A percentile compares a stretch with the other conserved stretches of the same genome.
Conservation (phyloP, 2,888 invertebrate species). For the Zaprionus bogoriensis region DNA sequence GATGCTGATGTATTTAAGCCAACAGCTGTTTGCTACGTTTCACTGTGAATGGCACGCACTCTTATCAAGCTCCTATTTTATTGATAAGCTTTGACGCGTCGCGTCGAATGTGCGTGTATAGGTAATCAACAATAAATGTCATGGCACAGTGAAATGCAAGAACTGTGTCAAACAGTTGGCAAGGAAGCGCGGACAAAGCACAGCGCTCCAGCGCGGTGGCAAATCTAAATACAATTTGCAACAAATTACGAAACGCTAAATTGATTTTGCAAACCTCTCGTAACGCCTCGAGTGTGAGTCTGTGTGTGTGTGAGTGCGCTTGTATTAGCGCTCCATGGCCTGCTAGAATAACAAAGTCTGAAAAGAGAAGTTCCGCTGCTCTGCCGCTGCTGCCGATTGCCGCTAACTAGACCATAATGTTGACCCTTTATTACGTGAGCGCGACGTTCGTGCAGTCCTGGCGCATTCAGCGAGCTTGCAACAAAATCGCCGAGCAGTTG, state of each 20-base stretch:
- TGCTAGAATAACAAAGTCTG: neutral
- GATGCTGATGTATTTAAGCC: neutral
- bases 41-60: constrained; percentile 34
- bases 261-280: constrained; percentile 53
- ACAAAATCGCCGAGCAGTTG: constrained; percentile 86
- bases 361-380: neutral
- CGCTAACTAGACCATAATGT: constrained; percentile 80
- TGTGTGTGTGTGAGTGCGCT: too few species aligned
- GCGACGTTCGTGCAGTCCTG: constrained; percentile 92
- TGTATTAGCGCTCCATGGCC: constrained; percentile 11
- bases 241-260: constrained; percentile 64
- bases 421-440: constrained; percentile 92
- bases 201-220: constrained; percentile 45
- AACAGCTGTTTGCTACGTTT: constrained; percentile 33
- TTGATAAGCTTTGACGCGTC: constrained; percentile 42
- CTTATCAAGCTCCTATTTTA: constrained; percentile 36
- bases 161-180: constrained; percentile 68
- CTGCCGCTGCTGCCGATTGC: neutral
- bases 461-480: constrained; percentile 88
- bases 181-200: constrained; percentile 46
- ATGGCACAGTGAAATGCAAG: constrained; percentile 41
- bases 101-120: constrained; percentile 41
- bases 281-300: neutral
- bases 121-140: constrained; percentile 74
- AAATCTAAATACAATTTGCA: constrained; percentile 40